Conservation (phyloP, 2,888 invertebrate genomes). For the Lasioglossum oenotherae region DNA sequence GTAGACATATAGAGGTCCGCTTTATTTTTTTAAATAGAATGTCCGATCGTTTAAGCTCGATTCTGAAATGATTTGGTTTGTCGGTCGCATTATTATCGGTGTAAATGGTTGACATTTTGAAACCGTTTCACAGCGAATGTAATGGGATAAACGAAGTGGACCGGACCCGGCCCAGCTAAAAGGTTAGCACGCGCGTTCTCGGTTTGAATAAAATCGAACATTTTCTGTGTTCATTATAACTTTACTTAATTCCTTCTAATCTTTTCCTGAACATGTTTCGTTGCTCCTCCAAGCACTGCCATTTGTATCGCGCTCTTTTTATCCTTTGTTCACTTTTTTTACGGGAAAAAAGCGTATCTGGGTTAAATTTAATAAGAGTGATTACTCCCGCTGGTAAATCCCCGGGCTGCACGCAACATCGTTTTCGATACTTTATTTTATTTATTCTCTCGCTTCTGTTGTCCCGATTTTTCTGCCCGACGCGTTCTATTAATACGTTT, state of each 20-base stretch:
- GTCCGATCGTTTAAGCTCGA: no score
- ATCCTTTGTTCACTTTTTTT: background rate
- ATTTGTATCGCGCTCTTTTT: background rate
- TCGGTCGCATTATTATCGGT: no score
- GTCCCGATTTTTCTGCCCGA: background rate
- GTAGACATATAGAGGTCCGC: no score
- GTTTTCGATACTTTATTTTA: background rate
- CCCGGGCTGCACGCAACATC: background rate
- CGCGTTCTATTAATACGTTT: slow-evolving; percentile 1
- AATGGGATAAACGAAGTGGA: background rate
- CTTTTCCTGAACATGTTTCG: background rate
- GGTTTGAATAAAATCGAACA: background rate
- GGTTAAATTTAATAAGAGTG: background rate
- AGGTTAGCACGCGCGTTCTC: background rate
- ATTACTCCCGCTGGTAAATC: background rate
- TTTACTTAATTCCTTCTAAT: background rate
- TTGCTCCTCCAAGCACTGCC: background rate
- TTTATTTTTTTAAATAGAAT: no score
- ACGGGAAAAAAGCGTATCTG: background rate
- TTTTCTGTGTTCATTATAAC: background rate
- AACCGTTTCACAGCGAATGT: background rate
- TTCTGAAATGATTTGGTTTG: no score
- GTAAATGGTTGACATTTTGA: no score
- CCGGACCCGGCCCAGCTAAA: background rate
- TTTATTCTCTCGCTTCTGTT: background rate